A percentile compares a stretch with the other conserved stretches of the same genome.
Conservation (phyloP, 64 coral and sea anemone species). For the Montipora efflorescens region DNA sequence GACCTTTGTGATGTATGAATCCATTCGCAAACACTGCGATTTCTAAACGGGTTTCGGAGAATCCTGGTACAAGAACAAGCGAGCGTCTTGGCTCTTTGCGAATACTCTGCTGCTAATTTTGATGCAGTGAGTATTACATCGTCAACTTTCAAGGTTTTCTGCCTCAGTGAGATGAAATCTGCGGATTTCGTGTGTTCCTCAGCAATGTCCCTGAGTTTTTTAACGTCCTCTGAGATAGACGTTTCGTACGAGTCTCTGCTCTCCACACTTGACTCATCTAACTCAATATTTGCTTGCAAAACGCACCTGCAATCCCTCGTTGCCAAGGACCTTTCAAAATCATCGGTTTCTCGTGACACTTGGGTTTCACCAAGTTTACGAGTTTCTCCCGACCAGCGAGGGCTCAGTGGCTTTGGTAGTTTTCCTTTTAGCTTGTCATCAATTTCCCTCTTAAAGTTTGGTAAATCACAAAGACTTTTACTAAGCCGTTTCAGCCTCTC, state of each 20-base stretch:
- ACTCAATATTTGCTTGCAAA: not conserved
- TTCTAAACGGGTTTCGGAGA: not conserved
- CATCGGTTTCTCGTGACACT: conserved; percentile 3
- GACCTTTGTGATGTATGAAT: not conserved
- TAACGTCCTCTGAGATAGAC: not conserved
- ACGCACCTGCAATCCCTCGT: conserved; percentile 6
- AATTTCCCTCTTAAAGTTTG: conserved; percentile 20
- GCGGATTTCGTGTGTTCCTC: conserved; percentile 6
- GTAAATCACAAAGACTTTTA: conserved; percentile 49
- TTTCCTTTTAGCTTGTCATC: conserved; percentile 34
- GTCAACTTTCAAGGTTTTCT: conserved; percentile 25
- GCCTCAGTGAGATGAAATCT: not conserved
- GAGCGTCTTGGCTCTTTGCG: conserved; percentile 6
- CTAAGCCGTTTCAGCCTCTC: not conserved
- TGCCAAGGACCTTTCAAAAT: conserved; percentile 2
- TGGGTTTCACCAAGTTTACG: conserved; percentile 30
- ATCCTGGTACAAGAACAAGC: not conserved
- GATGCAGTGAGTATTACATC: conserved; percentile 29
- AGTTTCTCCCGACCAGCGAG: conserved; percentile 6
- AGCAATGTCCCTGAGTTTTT: conserved; percentile 6
- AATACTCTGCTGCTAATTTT: conserved; percentile 23
- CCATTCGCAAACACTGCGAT: not conserved
- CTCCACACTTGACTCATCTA: not conserved
- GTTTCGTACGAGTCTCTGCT: not conserved
- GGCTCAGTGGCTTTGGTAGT: conserved; percentile 2